These are phyloP conservation scores for Struthio camelus DNA, from an alignment of 2,113 vertebrate genomes.

Conservation along the genomic window DNA sequence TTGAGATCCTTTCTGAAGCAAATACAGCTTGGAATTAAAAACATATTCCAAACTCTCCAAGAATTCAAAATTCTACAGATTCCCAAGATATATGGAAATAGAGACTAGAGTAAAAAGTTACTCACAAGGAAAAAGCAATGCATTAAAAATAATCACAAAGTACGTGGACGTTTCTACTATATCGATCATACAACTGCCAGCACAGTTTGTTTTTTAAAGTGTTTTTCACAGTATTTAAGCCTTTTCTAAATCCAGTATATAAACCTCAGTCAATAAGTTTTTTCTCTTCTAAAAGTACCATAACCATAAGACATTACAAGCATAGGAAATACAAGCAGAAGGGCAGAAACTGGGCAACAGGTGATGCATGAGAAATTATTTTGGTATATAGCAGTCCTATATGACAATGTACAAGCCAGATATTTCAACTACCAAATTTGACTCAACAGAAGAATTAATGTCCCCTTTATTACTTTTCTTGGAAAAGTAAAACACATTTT, in stretches of 20 bases:
- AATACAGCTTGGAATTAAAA: background rate
- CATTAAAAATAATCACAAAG: background rate
- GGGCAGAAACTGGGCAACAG: background rate
- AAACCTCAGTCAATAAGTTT: background rate
- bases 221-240: background rate
- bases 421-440: background rate
- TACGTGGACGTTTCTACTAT: background rate
- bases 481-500: background rate
- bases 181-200: background rate
- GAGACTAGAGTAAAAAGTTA: background rate
- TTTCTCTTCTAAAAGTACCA: background rate
- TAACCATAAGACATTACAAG: background rate
- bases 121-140: background rate
- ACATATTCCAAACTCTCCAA: background rate
- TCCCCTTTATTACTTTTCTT: background rate
- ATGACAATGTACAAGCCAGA: background rate
- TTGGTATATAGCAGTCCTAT: background rate
- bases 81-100: background rate
- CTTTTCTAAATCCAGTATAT: background rate
- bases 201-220: background rate
- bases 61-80: background rate
- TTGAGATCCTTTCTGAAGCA: background rate
- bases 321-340: background rate
- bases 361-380: background rate
- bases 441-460: background rate